Conservation (phyloP, 2,113 vertebrate species). For the Geococcyx californianus region DNA sequence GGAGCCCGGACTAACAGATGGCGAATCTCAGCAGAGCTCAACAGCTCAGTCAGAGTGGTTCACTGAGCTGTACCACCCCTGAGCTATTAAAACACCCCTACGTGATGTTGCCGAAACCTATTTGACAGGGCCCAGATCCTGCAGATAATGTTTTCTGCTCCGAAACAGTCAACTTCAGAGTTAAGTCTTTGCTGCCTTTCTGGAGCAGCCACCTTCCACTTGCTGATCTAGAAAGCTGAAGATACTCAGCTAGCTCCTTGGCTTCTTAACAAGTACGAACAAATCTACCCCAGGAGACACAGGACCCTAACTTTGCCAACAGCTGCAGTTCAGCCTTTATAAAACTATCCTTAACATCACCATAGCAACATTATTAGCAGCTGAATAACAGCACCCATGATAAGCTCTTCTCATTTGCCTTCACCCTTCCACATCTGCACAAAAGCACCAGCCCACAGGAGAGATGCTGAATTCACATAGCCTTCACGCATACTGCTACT, state of each 20-base stretch:
- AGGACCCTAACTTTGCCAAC: neutral
- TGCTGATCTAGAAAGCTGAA: neutral
- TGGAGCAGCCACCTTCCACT: neutral
- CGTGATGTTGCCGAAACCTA: neutral
- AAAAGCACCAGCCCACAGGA: neutral
- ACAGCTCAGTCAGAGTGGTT: fast-evolving
- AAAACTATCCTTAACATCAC: neutral
- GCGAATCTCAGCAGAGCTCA: neutral
- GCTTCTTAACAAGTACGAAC: neutral
- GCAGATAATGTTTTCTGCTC: neutral
- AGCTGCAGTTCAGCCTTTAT: neutral
- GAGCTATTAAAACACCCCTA: neutral
- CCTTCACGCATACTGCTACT: fast-evolving
- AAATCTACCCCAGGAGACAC: neutral
- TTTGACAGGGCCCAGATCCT: neutral
- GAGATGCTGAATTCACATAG: neutral
- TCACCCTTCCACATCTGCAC: neutral
- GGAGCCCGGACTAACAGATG: neutral
- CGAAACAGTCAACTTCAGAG: neutral
- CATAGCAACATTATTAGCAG: slow-evolving; percentile 41
- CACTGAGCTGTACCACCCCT: neutral
- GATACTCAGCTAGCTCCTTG: neutral
- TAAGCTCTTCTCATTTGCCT: neutral
- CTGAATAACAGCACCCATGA: neutral
- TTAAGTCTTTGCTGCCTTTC: too few species aligned